Evolutionary conservation across 2,113 vertebrate genomes (phyloP), one percentile per base, ranked within the genome.

Genomic region (Lophius piscatorius): DNA sequence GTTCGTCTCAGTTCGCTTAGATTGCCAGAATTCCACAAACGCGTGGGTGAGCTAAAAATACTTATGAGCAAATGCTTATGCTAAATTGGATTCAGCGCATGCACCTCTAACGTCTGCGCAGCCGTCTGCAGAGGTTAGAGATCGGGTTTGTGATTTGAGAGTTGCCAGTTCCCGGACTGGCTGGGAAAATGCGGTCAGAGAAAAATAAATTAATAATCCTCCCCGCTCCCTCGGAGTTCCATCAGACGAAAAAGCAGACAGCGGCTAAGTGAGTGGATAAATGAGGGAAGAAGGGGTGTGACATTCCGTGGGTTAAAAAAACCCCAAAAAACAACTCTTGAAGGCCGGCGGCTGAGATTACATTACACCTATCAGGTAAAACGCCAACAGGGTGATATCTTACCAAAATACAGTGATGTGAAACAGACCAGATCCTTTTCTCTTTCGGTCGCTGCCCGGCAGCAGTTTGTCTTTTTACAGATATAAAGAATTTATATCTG

Each of bases 201-300:
- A 28, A 1, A 59, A 60, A 49, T 74, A 63, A 74, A 78, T 77
- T 34, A 72, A 70, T 70, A 70, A 70, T 28, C 34, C 42, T 67
- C 49, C 44, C 50, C 26, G 29, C 62, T 76, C 46, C 14, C 56
- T 58, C 48, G n/a, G n/a, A n/a, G n/a, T n/a, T n/a, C n/a, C n/a
- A n/a, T n/a, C n/a, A n/a, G n/a, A n/a, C n/a, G n/a, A n/a, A n/a
- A n/a, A n/a, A n/a, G n/a, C n/a, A n/a, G n/a, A n/a, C n/a, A n/a
- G n/a, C n/a, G n/a, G n/a, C n/a, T n/a, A n/a, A n/a, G n/a, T n/a
- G 23, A 28, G 76, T 10, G 55, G 34, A 52, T 41, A 48, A 54
- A 29, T n/a, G 44, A 33, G 26, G 1, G 39, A 20, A 46, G 31
- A 38, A n/a, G 9, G 23, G 18, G 8, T 50, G 42, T 18, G 52